A percentile compares a stretch with the other conserved stretches of the same genome.
Evolutionary conservation across 2,113 vertebrate genomes (phyloP).

Genomic region (Paramisgurnus dabryanus): DNA sequence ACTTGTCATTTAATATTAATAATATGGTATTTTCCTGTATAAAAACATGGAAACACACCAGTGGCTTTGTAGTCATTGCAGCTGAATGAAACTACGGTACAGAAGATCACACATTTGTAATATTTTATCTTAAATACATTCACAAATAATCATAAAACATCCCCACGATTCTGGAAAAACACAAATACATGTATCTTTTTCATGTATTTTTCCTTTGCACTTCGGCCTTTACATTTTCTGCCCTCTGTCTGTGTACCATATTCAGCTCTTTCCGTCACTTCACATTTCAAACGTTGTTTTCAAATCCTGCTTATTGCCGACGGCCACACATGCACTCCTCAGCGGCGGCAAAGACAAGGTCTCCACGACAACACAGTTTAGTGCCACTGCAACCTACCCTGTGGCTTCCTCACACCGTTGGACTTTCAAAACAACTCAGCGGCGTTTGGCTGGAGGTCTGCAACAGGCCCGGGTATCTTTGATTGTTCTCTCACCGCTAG

Average conservation of each 20-base stretch:
- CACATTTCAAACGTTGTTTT: slow-evolving; percentile 3
- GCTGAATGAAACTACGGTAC: too few species aligned
- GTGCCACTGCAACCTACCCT: slow-evolving; percentile 11
- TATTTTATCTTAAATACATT: too few species aligned
- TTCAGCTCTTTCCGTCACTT: slow-evolving; percentile 4
- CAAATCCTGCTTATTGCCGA: not conserved
- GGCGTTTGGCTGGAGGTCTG: not conserved
- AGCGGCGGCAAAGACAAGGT: slow-evolving; percentile 18
- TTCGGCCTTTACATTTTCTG: not conserved
- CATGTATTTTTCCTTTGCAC: too few species aligned
- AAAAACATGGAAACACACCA: too few species aligned
- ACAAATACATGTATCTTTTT: too few species aligned
- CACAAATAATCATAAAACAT: too few species aligned
- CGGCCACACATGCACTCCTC: not conserved
- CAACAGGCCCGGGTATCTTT: slow-evolving; percentile 29
- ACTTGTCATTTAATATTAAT: too few species aligned
- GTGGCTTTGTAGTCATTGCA: too few species aligned
- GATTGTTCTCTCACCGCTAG: slow-evolving; percentile 26
- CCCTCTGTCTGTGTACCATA: not conserved
- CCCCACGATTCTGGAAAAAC: too few species aligned
- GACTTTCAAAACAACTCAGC: slow-evolving; percentile 46
- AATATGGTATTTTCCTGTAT: too few species aligned
- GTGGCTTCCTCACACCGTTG: slow-evolving; percentile 1
- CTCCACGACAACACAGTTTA: slow-evolving; percentile 5
- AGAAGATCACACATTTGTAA: too few species aligned